These are phyloP conservation scores for Centrocercus urophasianus DNA, from an alignment of 2,113 vertebrate genomes.

Conservation along the genomic window DNA sequence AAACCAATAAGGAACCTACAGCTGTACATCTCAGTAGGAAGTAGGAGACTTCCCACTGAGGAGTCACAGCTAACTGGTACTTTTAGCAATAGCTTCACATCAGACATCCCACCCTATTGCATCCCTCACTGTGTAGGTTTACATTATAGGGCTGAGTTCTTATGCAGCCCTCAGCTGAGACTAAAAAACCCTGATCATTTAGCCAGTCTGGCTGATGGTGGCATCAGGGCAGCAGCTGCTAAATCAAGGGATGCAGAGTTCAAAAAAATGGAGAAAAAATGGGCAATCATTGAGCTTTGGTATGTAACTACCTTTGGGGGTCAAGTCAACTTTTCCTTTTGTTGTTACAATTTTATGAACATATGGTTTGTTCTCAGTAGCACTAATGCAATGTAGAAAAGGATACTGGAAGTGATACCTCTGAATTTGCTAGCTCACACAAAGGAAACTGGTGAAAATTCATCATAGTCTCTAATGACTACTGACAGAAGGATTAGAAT, in stretches of 20 bases:
- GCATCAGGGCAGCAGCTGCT: background rate
- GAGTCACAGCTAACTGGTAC: background rate
- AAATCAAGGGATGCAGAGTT: background rate
- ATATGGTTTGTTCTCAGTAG: background rate
- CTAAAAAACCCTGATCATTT: background rate
- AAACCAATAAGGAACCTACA: background rate
- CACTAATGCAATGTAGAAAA: background rate
- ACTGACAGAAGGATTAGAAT: background rate
- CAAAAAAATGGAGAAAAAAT: background rate
- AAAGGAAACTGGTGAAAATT: background rate
- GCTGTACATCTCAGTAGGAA: background rate
- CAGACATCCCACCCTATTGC: rapidly evolving
- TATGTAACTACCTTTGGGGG: background rate
- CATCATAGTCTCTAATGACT: background rate
- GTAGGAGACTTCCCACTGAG: background rate
- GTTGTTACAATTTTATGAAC: background rate
- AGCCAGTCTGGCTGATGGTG: background rate
- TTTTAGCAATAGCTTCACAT: background rate
- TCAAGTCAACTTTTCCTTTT: background rate
- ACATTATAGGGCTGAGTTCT: background rate
- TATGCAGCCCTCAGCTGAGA: background rate
- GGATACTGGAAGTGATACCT: background rate
- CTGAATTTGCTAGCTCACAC: background rate
- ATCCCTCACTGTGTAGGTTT: background rate
- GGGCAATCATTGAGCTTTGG: background rate